These are phyloP conservation scores for Hypercompe scribonia DNA, from an alignment of 2,888 invertebrate species.

Conservation along the genomic window DNA sequence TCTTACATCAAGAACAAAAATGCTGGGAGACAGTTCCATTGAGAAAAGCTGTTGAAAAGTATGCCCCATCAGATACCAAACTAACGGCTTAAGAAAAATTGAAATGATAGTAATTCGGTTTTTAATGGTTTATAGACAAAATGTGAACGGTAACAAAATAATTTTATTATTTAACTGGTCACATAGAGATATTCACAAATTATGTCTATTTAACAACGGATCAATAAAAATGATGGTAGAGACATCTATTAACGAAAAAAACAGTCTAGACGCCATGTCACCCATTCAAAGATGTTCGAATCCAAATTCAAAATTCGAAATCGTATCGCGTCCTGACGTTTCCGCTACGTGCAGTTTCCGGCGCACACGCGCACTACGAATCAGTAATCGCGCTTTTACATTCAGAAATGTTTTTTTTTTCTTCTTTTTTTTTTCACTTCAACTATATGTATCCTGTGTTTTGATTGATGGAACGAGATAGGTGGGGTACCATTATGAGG, in stretches of 20 bases:
- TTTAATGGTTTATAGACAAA: too few relatives aligned
- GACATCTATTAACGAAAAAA: conserved; percentile 62
- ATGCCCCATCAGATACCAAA: too few relatives aligned
- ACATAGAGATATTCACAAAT: background rate
- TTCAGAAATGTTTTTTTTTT: conserved; percentile 59
- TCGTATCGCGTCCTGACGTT: conserved; percentile 85
- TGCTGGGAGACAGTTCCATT: too few relatives aligned
- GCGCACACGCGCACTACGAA: conserved; percentile 78
- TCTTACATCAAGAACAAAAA: too few relatives aligned
- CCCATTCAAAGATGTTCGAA: conserved; percentile 75
- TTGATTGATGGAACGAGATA: conserved; percentile 82
- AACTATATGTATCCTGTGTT: conserved; percentile 81
- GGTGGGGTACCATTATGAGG: conserved; percentile 71
- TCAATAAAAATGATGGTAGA: conserved; percentile 44
- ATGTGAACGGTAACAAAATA: background rate
- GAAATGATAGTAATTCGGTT: too few relatives aligned
- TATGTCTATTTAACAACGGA: conserved; percentile 26
- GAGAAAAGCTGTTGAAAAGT: too few relatives aligned
- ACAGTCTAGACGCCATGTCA: conserved; percentile 71
- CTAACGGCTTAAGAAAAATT: too few relatives aligned
- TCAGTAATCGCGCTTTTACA: conserved; percentile 77
- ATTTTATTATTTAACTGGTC: background rate
- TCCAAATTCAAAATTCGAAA: conserved; percentile 84
- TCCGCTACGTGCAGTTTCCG: conserved; percentile 84
- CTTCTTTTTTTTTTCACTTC: conserved; percentile 59